Evolutionary conservation across 2,797 vertebrate genomes (phyloP).

Genomic region (Simalia tracyae): DNA sequence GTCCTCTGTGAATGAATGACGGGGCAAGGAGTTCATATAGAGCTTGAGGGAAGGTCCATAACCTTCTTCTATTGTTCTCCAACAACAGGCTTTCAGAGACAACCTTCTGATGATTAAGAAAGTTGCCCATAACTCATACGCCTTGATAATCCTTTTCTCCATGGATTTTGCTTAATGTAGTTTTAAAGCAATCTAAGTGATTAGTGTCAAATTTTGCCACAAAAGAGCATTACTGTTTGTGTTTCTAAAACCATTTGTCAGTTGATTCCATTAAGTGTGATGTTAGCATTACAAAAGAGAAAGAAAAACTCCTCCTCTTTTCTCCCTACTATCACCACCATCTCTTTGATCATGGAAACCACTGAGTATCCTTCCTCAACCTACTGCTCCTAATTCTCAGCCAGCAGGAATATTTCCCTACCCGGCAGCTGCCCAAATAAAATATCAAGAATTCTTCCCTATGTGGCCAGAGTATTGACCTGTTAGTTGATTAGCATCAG

Average conservation of each 20-base stretch:
- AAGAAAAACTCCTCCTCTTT: not conserved
- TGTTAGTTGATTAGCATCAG: not conserved
- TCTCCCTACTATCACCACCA: not conserved
- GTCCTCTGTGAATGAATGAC: not conserved
- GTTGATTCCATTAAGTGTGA: not conserved
- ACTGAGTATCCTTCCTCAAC: not conserved
- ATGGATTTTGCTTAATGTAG: not conserved
- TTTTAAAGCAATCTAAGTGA: not conserved
- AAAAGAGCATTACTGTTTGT: not conserved
- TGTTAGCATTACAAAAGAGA: not conserved
- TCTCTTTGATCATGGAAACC: not conserved
- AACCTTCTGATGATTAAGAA: not conserved
- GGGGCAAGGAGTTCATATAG: not conserved
- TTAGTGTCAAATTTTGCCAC: not conserved
- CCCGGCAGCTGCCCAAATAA: not conserved
- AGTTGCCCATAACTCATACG: not conserved
- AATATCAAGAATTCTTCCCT: not conserved
- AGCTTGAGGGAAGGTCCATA: not conserved
- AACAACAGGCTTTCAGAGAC: not conserved
- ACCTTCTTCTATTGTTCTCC: not conserved
- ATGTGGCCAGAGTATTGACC: not conserved
- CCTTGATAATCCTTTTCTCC: not conserved
- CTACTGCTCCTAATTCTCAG: not conserved
- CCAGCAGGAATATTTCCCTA: not conserved
- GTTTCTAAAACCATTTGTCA: not conserved